Percentiles rank a stretch among this genome's conserved stretches.
phyloP scores from a whole-genome alignment of 1,140 invertebrate species.

The Drosophila punjabiensis region DNA sequence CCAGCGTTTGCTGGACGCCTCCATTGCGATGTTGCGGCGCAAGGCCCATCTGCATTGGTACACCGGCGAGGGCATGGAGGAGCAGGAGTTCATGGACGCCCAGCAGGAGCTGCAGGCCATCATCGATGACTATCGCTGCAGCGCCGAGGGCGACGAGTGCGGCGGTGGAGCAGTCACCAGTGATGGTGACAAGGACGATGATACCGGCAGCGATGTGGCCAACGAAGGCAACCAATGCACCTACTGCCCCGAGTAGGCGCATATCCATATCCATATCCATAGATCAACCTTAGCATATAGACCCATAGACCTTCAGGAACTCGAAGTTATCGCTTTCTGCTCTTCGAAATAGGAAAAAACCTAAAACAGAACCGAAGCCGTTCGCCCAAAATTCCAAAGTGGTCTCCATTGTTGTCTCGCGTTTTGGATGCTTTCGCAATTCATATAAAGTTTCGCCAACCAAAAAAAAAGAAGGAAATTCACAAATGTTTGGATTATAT shows the following conservation, averaged over 20 bases:
- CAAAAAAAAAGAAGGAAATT: neutral
- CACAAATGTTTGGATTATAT: slow-evolving; percentile 12
- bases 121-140: slow-evolving; percentile 73
- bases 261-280: neutral
- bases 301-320: neutral
- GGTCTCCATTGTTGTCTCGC: slow-evolving; percentile 11
- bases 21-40: slow-evolving; percentile 91
- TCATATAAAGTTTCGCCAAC: neutral
- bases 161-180: neutral
- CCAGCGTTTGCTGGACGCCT: slow-evolving; percentile 91
- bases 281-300: neutral
- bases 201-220: slow-evolving; percentile 11
- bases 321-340: neutral
- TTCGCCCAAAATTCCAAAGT: slow-evolving; percentile 18
- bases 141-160: slow-evolving; percentile 36
- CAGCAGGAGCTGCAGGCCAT: slow-evolving; percentile 85
- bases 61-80: slow-evolving; percentile 93
- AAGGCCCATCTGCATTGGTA: slow-evolving; percentile 94
- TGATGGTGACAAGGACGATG: slow-evolving; percentile 3
- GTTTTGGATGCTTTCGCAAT: slow-evolving; percentile 10
- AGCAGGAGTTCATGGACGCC: slow-evolving; percentile 92
- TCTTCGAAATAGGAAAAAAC: neutral
- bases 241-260: slow-evolving; percentile 30
- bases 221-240: slow-evolving; percentile 14
- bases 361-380: neutral